phyloP scores from a whole-genome alignment of 2,888 invertebrate species.

The Torymus texanus region DNA sequence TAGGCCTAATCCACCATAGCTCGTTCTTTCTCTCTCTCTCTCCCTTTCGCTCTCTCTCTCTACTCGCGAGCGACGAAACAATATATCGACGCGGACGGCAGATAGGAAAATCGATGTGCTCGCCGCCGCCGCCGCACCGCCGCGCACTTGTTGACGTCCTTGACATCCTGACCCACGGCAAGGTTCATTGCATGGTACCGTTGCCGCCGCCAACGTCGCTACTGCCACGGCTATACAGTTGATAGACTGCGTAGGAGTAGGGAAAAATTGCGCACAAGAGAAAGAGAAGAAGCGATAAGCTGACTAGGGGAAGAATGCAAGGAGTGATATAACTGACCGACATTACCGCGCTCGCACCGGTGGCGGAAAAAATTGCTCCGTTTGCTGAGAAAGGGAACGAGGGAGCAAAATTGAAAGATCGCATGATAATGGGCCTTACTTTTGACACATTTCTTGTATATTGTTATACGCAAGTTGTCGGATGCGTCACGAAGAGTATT shows the following conservation, averaged over 20 bases:
- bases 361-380: neutral
- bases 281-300: neutral
- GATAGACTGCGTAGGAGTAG: neutral
- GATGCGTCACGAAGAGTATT: too few species aligned
- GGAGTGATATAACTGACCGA: neutral
- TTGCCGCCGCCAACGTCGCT: neutral
- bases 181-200: constrained; percentile 53
- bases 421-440: too few species aligned
- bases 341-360: neutral
- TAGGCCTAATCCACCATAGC: constrained; percentile 33
- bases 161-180: constrained; percentile 56
- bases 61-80: constrained; percentile 7
- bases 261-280: too few species aligned
- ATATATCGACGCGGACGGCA: neutral
- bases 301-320: neutral
- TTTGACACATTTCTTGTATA: too few species aligned
- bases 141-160: constrained; percentile 55
- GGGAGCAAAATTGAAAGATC: too few species aligned
- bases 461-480: too few species aligned
- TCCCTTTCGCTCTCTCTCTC: too few species aligned
- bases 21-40: neutral
- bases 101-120: too few species aligned
- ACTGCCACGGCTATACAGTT: neutral
- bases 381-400: too few species aligned
- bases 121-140: neutral